Evolutionary conservation across 1,140 invertebrate genomes (phyloP).

Genomic region (Latrodectus geometricus): DNA sequence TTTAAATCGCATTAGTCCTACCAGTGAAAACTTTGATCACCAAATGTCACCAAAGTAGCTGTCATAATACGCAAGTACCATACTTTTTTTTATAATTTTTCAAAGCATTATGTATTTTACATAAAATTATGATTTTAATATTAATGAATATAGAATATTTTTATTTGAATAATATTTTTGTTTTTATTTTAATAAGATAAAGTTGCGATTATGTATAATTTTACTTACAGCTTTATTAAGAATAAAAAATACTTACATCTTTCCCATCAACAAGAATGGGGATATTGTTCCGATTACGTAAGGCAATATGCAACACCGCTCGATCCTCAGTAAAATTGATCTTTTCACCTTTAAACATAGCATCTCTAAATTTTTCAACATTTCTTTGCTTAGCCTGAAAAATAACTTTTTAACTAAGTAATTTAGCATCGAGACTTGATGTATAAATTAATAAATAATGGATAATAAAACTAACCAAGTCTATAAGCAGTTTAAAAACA

Average conservation of each 20-base stretch:
- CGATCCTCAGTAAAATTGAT: constrained; percentile 99
- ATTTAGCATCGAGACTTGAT: neutral
- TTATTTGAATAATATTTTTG: too few species aligned
- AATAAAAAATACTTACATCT: constrained; percentile 75
- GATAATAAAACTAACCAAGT: constrained; percentile 75
- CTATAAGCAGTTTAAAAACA: constrained; percentile 80
- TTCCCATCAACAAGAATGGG: constrained; percentile 87
- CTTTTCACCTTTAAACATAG: constrained; percentile 94
- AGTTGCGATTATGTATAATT: neutral
- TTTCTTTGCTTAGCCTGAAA: constrained; percentile 83
- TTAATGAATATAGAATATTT: too few species aligned
- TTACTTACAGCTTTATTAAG: neutral
- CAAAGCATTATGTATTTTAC: neutral
- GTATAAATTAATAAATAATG: neutral
- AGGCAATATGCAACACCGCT: constrained; percentile 93
- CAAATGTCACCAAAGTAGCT: too few species aligned
- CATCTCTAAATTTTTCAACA: constrained; percentile 86
- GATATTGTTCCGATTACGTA: constrained; percentile 86
- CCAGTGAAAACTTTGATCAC: too few species aligned
- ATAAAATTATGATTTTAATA: too few species aligned
- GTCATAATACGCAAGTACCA: too few species aligned
- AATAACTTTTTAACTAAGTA: neutral
- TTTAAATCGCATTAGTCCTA: too few species aligned
- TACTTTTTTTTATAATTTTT: too few species aligned
- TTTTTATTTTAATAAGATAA: neutral